Conservation (phyloP, 2,888 invertebrate genomes). For the Alloscopus bannaensis region DNA sequence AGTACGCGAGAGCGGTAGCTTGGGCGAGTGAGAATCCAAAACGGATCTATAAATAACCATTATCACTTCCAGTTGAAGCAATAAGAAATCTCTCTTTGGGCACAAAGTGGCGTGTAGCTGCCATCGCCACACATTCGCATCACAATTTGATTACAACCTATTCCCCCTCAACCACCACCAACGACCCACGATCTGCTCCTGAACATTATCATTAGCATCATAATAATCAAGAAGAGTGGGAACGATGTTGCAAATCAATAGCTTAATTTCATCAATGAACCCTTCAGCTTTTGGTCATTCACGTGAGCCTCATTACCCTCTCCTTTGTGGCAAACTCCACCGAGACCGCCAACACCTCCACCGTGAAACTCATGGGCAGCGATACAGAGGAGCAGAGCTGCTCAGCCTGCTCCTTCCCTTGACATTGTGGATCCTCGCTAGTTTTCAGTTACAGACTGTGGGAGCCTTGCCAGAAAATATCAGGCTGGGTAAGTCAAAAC, state of each 20-base stretch:
- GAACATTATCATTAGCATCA: background rate
- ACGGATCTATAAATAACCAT: constrained; percentile 64
- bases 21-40: constrained; percentile 27
- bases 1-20: no score
- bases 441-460: constrained; percentile 45
- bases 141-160: background rate
- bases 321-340: constrained; percentile 25
- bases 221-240: no score
- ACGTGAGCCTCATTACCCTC: background rate
- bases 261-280: constrained; percentile 21
- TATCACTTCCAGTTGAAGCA: constrained; percentile 59
- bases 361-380: constrained; percentile 17
- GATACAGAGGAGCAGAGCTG: constrained; percentile 14
- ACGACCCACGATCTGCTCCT: background rate
- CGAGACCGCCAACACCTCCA: background rate
- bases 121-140: no score
- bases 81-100: no score
- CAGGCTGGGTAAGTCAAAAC: constrained; percentile 67
- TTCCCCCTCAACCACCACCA: background rate
- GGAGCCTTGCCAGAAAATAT: constrained; percentile 68
- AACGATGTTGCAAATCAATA: constrained; percentile 27
- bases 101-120: no score
- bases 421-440: constrained; percentile 51
- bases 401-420: constrained; percentile 47
- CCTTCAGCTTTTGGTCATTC: constrained; percentile 13